phyloP scores from a whole-genome alignment of 2,888 invertebrate genomes.

The Eupithecia tripunctaria region DNA sequence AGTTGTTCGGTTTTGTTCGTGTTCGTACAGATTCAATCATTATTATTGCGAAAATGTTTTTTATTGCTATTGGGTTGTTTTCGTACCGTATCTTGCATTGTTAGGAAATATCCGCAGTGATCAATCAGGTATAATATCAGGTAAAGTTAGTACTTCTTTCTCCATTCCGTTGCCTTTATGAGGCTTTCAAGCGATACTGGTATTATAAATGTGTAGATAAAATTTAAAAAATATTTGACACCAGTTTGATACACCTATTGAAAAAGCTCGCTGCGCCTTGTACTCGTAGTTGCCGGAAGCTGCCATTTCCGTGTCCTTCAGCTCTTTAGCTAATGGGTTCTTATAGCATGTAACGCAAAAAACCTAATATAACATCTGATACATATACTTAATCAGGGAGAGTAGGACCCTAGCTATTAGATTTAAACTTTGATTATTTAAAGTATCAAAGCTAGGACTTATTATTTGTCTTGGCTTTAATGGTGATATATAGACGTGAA shows the following conservation, averaged over 20 bases:
- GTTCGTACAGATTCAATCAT: slow-evolving; percentile 17
- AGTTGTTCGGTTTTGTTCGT: slow-evolving; percentile 29
- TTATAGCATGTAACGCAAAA: background rate
- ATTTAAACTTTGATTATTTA: background rate
- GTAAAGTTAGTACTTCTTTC: too few species aligned
- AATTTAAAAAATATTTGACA: background rate
- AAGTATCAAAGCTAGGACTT: background rate
- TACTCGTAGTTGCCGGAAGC: background rate
- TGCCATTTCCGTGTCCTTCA: background rate
- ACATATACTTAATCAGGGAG: background rate
- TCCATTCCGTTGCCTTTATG: too few species aligned
- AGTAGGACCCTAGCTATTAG: background rate
- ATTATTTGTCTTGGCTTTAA: background rate
- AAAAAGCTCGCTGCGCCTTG: background rate
- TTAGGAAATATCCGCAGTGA: background rate
- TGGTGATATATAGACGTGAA: background rate
- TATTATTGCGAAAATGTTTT: slow-evolving; percentile 22
- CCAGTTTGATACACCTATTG: background rate
- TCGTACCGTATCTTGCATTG: background rate
- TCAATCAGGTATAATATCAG: too few species aligned
- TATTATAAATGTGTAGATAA: background rate
- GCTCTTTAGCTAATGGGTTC: background rate
- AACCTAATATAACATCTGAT: background rate
- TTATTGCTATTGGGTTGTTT: background rate
- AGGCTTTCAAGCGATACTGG: too few species aligned